Evolutionary conservation across 2,113 vertebrate species (phyloP).

Genomic region (Circaetus cinerascens): DNA sequence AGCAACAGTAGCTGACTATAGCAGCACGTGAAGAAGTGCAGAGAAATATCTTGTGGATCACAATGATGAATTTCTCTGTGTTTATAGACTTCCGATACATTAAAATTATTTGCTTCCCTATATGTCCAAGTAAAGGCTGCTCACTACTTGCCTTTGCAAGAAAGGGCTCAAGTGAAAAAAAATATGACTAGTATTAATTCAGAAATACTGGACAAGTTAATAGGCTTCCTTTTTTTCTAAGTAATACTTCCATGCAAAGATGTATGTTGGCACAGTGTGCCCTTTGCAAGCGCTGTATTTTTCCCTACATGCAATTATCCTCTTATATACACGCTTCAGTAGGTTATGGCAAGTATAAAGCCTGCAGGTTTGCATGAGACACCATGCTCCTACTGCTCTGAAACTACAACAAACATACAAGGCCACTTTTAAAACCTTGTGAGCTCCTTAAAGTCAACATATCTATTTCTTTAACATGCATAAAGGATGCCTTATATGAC

Average conservation of each 20-base stretch:
- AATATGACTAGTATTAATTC: neutral
- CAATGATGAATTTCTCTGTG: neutral
- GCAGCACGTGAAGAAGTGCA: neutral
- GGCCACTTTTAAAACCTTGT: neutral
- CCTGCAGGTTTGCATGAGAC: neutral
- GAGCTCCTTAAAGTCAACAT: neutral
- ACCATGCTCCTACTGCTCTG: neutral
- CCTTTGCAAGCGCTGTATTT: neutral
- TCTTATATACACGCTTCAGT: neutral
- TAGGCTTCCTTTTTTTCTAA: neutral
- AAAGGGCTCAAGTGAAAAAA: neutral
- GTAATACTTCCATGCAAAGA: neutral
- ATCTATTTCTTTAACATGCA: neutral
- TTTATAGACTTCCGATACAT: neutral
- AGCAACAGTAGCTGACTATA: conserved; percentile 33
- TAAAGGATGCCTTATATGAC: neutral
- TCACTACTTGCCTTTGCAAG: neutral
- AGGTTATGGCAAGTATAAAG: neutral
- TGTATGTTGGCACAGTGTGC: neutral
- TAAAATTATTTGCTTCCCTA: conserved; percentile 10
- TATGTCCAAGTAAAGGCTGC: neutral
- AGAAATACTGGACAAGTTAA: conserved; percentile 8
- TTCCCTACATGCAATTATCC: neutral
- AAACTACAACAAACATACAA: neutral
- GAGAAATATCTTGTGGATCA: neutral